phyloP scores from a whole-genome alignment of 2,888 invertebrate species.

The Ophion ventricosus region DNA sequence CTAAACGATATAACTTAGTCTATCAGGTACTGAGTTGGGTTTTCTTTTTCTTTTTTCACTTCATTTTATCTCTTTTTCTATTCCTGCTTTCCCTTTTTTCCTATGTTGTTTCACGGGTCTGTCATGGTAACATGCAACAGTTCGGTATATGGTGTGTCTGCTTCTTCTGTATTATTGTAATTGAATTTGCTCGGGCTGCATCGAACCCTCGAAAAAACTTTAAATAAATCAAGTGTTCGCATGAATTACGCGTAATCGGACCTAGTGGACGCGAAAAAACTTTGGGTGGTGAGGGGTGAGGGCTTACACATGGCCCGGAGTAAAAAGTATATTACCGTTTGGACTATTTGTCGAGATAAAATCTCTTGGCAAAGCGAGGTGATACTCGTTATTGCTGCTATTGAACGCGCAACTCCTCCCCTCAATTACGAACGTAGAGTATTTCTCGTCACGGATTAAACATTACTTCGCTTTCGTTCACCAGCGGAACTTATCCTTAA shows the following conservation, averaged over 20 bases:
- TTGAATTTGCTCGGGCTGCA: slow-evolving; percentile 52
- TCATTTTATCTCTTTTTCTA: slow-evolving; percentile 1
- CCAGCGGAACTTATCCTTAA: slow-evolving; percentile 54
- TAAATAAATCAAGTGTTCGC: slow-evolving; percentile 31
- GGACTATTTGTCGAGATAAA: not conserved
- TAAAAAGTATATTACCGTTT: not conserved
- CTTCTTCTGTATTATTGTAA: slow-evolving; percentile 61
- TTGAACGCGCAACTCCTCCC: not conserved
- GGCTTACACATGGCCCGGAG: not conserved
- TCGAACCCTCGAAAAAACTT: slow-evolving; percentile 58
- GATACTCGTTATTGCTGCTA: slow-evolving; percentile 1
- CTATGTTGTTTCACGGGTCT: slow-evolving; percentile 71
- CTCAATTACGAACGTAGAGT: slow-evolving; percentile 31
- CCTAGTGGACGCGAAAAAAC: slow-evolving; percentile 45
- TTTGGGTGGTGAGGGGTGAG: not conserved
- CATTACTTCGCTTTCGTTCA: slow-evolving; percentile 41
- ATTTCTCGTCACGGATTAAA: slow-evolving; percentile 32
- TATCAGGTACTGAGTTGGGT: slow-evolving; percentile 83
- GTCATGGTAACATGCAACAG: slow-evolving; percentile 83
- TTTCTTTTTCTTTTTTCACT: slow-evolving; percentile 66
- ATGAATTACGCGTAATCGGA: slow-evolving; percentile 3
- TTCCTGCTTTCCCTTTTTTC: slow-evolving; percentile 11
- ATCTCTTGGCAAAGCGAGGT: not conserved
- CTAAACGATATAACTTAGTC: slow-evolving; percentile 83
- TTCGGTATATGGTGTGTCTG: slow-evolving; percentile 77